Evolutionary conservation across 2,888 invertebrate species (phyloP).

Genomic region (Orthonychiurus folsomi): DNA sequence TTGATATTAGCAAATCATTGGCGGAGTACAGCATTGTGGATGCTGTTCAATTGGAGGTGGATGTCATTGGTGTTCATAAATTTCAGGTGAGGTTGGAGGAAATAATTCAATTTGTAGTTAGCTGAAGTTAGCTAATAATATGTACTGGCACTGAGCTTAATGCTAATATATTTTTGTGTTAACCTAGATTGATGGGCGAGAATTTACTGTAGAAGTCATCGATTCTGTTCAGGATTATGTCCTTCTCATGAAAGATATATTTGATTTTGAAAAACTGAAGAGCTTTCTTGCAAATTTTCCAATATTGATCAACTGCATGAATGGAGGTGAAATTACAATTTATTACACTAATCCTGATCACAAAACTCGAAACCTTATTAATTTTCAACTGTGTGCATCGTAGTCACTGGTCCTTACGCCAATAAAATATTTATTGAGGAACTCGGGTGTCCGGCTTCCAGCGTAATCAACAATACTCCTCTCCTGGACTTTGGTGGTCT

Average conservation of each 20-base stretch:
- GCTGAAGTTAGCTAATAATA: constrained; percentile 10
- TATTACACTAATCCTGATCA: constrained; percentile 5
- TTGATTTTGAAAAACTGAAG: constrained; percentile 78
- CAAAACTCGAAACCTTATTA: constrained; percentile 3
- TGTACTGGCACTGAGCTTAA: constrained; percentile 4
- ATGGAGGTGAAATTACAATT: constrained; percentile 65
- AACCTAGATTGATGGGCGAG: constrained; percentile 55
- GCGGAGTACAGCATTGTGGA: constrained; percentile 70
- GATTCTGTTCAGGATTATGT: constrained; percentile 86
- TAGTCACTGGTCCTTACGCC: constrained; percentile 95
- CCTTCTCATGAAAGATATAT: constrained; percentile 86
- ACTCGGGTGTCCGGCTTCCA: constrained; percentile 60
- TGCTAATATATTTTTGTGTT: constrained; percentile 5
- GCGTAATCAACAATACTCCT: constrained; percentile 31
- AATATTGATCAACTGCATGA: constrained; percentile 85
- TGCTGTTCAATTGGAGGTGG: constrained; percentile 65
- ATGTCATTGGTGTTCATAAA: constrained; percentile 57
- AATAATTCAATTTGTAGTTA: neutral
- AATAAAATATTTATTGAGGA: constrained; percentile 76
- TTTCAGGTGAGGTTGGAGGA: constrained; percentile 52
- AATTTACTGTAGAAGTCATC: constrained; percentile 76
- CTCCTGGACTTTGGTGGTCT: constrained; percentile 35
- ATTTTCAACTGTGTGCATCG: constrained; percentile 41
- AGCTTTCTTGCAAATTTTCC: constrained; percentile 66
- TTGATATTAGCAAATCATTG: constrained; percentile 67